A percentile compares a stretch with the other conserved stretches of the same genome.
These are phyloP conservation scores for Euura lappo DNA, from an alignment of 1,140 invertebrate species.

Conservation along the genomic window DNA sequence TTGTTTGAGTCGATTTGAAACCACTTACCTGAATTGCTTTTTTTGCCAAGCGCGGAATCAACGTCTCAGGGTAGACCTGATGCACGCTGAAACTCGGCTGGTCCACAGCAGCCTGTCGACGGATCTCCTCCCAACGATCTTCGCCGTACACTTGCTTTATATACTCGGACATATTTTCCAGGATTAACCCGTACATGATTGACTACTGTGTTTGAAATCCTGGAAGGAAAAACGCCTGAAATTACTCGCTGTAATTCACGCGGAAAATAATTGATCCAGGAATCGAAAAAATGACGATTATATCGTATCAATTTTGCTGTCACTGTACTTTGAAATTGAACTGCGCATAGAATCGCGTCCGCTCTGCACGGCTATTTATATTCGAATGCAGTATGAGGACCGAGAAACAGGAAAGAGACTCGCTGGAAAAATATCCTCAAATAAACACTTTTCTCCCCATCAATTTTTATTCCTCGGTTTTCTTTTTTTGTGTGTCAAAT, in stretches of 20 bases:
- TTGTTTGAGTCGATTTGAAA: neutral
- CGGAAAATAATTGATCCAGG: neutral
- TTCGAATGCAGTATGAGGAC: slow-evolving; percentile 30
- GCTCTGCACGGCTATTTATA: slow-evolving; percentile 49
- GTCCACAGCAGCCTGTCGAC: slow-evolving; percentile 80
- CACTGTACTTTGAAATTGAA: neutral
- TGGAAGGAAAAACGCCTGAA: slow-evolving; percentile 20
- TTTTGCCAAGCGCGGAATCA: slow-evolving; percentile 83
- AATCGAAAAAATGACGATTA: slow-evolving; percentile 18
- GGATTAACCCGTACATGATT: slow-evolving; percentile 92
- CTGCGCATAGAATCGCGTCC: slow-evolving; percentile 17
- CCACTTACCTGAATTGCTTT: slow-evolving; percentile 81
- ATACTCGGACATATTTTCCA: slow-evolving; percentile 92
- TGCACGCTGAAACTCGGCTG: slow-evolving; percentile 89
- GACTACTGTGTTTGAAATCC: slow-evolving; percentile 24
- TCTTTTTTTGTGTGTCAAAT: no score
- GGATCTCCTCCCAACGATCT: slow-evolving; percentile 88
- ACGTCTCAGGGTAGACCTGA: slow-evolving; percentile 89
- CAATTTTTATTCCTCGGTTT: neutral
- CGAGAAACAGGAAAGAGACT: slow-evolving; percentile 30
- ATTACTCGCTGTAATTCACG: slow-evolving; percentile 9
- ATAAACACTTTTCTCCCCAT: slow-evolving; percentile 35
- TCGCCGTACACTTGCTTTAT: slow-evolving; percentile 90
- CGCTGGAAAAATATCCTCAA: slow-evolving; percentile 58
- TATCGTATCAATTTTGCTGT: neutral